Conservation (phyloP, 2,797 vertebrate species). For the Pseudochirops cupreus region DNA sequence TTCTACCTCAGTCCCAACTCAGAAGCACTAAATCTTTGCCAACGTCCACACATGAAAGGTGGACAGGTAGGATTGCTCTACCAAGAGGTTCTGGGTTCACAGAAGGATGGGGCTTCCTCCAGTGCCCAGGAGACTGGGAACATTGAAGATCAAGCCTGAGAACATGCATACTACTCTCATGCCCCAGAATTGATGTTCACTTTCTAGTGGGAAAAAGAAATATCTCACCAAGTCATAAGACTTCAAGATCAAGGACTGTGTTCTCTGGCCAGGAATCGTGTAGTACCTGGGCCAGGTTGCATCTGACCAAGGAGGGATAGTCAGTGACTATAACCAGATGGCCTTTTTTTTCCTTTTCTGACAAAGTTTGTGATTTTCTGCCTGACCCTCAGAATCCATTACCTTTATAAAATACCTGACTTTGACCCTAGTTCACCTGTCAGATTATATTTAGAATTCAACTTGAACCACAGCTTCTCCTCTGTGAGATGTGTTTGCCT, state of each 20-base stretch:
- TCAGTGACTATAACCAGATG: background rate
- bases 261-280: background rate
- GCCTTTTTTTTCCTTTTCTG: background rate
- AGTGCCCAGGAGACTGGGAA: background rate
- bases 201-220: background rate
- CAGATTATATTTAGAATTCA: background rate
- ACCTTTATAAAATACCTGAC: background rate
- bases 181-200: background rate
- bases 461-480: background rate
- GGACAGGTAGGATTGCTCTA: background rate
- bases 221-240: background rate
- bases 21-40: background rate
- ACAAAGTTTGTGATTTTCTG: background rate
- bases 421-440: background rate
- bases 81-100: background rate
- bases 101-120: background rate
- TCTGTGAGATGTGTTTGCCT: background rate
- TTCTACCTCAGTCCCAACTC: background rate
- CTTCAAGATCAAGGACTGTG: background rate
- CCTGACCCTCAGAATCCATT: background rate
- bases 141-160: background rate
- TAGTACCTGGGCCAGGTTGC: background rate
- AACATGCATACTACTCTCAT: background rate
- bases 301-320: background rate
- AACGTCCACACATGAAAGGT: background rate